Conservation (phyloP, 2,113 vertebrate genomes). For the Marcusenius ussheri region DNA sequence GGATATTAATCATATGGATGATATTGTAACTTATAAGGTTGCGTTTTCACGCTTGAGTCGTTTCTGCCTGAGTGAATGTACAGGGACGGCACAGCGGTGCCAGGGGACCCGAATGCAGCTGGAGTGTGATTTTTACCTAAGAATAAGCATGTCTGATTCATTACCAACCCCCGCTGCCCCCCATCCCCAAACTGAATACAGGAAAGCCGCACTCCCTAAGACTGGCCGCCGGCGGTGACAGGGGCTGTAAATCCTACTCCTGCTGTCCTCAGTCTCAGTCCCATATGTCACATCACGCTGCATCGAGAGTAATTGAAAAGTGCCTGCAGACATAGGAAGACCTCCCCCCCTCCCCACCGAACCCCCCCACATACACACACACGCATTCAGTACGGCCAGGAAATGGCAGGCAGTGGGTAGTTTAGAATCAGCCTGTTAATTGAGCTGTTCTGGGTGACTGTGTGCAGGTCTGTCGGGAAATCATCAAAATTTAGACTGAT, state of each 20-base stretch:
- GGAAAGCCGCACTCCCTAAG: not conserved
- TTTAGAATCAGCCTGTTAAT: not conserved
- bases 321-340: not conserved
- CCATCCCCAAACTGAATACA: not conserved
- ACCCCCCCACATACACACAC: not conserved
- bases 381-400: not conserved
- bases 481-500: not conserved
- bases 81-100: not conserved
- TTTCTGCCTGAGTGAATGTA: not conserved
- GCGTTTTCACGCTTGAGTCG: not conserved
- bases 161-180: not conserved
- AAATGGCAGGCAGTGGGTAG: not conserved
- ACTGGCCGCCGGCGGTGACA: not conserved
- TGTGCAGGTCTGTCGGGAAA: not conserved
- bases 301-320: not conserved
- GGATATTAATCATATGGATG: not conserved
- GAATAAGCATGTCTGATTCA: not conserved
- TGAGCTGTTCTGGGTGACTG: not conserved
- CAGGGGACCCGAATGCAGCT: not conserved
- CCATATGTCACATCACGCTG: not conserved
- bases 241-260: not conserved
- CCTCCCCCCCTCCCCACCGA: too few species aligned
- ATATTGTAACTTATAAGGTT: not conserved
- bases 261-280: not conserved
- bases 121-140: not conserved